Percentiles rank a stretch among this genome's conserved stretches.
Conservation (phyloP, 2,888 invertebrate species). For the Escarpia spicata region DNA sequence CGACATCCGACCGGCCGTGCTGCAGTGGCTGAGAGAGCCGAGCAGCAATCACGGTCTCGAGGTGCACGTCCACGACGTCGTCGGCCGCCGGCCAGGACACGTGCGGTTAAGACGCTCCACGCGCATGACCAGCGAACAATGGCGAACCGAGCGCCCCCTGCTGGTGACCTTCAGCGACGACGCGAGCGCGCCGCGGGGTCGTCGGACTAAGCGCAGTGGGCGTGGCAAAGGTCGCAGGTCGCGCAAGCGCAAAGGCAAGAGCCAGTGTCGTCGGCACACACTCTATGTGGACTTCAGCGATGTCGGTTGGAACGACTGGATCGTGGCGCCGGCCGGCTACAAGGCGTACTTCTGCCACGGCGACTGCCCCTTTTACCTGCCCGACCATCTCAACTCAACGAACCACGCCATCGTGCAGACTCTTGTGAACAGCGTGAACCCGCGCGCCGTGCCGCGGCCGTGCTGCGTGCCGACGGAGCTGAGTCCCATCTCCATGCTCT, state of each 20-base stretch:
- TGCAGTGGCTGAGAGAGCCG: conserved; percentile 82
- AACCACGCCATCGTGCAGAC: conserved; percentile 93
- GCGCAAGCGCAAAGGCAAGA: conserved; percentile 23
- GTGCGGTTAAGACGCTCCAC: conserved; percentile 27
- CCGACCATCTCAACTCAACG: conserved; percentile 94
- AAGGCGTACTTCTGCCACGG: conserved; percentile 97
- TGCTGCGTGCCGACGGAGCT: conserved; percentile 97
- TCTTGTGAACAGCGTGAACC: conserved; percentile 61
- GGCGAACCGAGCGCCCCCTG: conserved; percentile 26
- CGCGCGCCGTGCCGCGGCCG: conserved; percentile 89
- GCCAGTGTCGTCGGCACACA: conserved; percentile 81
- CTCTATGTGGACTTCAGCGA: conserved; percentile 95
- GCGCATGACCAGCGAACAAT: conserved; percentile 17
- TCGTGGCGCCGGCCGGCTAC: conserved; percentile 95
- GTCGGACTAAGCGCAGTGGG: not conserved
- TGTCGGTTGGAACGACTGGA: conserved; percentile 99
- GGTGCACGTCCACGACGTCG: conserved; percentile 49
- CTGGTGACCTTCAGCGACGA: conserved; percentile 44
- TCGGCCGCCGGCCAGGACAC: conserved; percentile 30
- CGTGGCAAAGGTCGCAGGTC: not conserved
- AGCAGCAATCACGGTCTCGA: conserved; percentile 82
- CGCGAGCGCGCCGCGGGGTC: conserved; percentile 20
- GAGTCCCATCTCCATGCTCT: conserved; percentile 94
- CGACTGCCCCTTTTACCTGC: conserved; percentile 92
- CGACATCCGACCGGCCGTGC: conserved; percentile 82